Base-by-base conservation (phyloP, 2,888 invertebrate species). In the Alcis repandata region DNA sequence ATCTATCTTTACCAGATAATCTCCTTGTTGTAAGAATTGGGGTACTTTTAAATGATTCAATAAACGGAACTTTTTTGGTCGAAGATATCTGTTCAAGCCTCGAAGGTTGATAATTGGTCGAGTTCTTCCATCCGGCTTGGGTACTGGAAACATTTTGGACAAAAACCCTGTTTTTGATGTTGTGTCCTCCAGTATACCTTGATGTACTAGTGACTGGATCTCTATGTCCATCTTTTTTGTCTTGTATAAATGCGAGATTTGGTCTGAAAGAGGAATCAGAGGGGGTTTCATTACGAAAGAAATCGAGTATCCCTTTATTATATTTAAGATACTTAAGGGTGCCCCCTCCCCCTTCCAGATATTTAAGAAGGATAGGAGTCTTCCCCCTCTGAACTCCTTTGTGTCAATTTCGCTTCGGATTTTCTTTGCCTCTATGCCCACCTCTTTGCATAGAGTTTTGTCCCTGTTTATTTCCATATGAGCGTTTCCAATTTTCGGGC, bases 71-170 rank as follows among this genome's bases (percentile, higher is more conserved):
- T 68, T 69, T 41, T 33, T 57, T 36, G 68, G 58, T 2, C 51
- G n/a, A 7, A 71, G 48, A 52, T 40, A 68, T 11, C 11, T 15
- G 56, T 70, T 73, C 53, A 71, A 58, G 8, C 61, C 22, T 6
- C 67, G 64, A 9, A 70, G 54, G n/a, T 73, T 66, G 68, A 71
- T 68, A 38, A 70, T 64, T 58, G 65, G 71, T 0, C 71, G 57
- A 11, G 71, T n/a, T 27, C 63, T 64, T 43, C 66, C 66, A 40
- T 73, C 61, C 17, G 41, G 2, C 10, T 61, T 61, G 7, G 61
- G 61, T 8, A 61, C 48, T 9, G 54, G 40, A 22, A 61, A 61
- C 11, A 54, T 6, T n/a, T n/a, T n/a, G n/a, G n/a, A n/a, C 0
- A 54, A n/a, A 32, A 48, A 61, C 1, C 68, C 68, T 0, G 59